phyloP scores from a whole-genome alignment of 2,888 invertebrate genomes.

The Folsomia manolachei region DNA sequence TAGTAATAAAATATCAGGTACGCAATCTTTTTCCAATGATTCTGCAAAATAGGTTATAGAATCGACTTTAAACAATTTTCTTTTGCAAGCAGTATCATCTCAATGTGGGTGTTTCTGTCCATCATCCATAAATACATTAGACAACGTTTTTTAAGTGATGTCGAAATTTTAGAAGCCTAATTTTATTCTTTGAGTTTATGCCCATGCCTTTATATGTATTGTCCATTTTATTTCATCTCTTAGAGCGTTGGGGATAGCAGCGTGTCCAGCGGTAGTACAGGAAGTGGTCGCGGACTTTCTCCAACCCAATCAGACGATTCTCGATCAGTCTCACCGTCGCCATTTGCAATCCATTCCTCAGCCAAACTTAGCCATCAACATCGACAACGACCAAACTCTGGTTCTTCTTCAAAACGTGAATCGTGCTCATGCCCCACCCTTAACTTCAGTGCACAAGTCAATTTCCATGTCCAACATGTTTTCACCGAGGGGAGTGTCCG shows the following conservation, averaged over 20 bases:
- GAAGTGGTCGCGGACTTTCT: constrained; percentile 59
- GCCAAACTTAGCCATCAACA: constrained; percentile 35
- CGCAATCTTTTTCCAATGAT: too few relatives aligned
- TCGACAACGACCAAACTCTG: constrained; percentile 38
- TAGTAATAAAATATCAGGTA: too few relatives aligned
- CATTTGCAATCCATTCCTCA: constrained; percentile 45
- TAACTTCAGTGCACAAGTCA: constrained; percentile 27
- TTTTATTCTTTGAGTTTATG: too few relatives aligned
- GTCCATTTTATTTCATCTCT: too few relatives aligned
- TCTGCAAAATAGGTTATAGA: too few relatives aligned
- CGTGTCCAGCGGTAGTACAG: constrained; percentile 58
- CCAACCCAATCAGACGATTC: constrained; percentile 63
- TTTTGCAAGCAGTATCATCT: too few relatives aligned
- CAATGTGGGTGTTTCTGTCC: too few relatives aligned
- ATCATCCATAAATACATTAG: too few relatives aligned
- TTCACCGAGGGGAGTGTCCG: constrained; percentile 13
- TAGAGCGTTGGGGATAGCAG: constrained; percentile 56
- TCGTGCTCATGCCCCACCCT: constrained; percentile 32
- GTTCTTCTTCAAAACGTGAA: constrained; percentile 40
- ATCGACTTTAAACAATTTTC: too few relatives aligned
- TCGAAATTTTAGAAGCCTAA: too few relatives aligned
- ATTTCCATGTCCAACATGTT: constrained; percentile 22
- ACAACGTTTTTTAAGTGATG: too few relatives aligned
- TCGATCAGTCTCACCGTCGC: constrained; percentile 51
- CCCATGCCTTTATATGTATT: background rate